phyloP scores from a whole-genome alignment of 2,888 invertebrate genomes.

The Clistopyga incitator region DNA sequence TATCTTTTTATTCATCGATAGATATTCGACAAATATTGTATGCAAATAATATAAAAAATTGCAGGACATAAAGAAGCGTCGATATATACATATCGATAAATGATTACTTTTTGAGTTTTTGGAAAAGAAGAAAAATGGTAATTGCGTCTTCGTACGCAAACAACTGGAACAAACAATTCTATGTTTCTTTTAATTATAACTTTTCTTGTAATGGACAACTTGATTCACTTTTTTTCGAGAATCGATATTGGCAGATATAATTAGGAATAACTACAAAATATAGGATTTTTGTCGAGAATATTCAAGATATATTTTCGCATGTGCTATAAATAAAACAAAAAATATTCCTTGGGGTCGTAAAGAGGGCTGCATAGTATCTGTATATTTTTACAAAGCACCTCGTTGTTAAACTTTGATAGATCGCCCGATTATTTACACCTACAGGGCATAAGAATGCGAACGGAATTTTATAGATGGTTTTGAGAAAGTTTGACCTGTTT shows the following conservation, averaged over 20 bases:
- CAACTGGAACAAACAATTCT: no score
- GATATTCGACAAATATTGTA: no score
- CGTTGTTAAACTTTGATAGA: conserved; percentile 55
- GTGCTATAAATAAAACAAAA: not conserved
- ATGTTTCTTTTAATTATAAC: no score
- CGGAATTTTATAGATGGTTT: conserved; percentile 46
- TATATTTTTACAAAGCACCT: conserved; percentile 57
- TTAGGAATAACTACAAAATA: no score
- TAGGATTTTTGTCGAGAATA: not conserved
- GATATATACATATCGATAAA: not conserved
- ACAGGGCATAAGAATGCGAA: conserved; percentile 15
- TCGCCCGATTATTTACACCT: conserved; percentile 57
- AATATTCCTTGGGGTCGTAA: not conserved
- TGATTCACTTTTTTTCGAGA: no score
- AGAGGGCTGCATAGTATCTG: conserved; percentile 24
- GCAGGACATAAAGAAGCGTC: not conserved
- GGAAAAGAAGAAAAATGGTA: no score
- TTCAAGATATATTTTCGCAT: conserved; percentile 10
- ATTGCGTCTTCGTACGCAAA: no score
- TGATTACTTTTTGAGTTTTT: no score
- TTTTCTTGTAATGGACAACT: no score
- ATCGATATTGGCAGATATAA: no score
- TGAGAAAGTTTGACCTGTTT: conserved; percentile 31
- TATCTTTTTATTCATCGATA: not conserved
- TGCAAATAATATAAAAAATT: not conserved